A percentile compares a stretch with the other conserved stretches of the same genome.
These are phyloP conservation scores for Siniperca chuatsi DNA, from an alignment of 2,113 vertebrate species.

Conservation along the genomic window DNA sequence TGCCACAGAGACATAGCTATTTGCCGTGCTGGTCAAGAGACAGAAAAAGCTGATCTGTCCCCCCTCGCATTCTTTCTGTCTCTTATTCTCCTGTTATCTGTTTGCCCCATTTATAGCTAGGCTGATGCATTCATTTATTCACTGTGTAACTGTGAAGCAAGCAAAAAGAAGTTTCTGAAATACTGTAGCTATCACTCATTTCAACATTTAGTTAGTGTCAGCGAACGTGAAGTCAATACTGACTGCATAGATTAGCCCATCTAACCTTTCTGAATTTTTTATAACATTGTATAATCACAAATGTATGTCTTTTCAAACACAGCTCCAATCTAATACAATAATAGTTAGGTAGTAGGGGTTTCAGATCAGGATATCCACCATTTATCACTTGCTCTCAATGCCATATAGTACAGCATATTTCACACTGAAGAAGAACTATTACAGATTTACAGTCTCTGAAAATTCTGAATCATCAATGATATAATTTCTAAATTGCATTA, in stretches of 20 bases:
- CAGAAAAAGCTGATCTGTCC: conserved; percentile 10
- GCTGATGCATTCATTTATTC: conserved; percentile 49
- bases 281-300: conserved; percentile 4
- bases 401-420: not conserved
- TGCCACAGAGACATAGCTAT: conserved; percentile 54
- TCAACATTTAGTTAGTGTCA: conserved; percentile 14
- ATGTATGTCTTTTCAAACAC: conserved; percentile 16
- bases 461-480: not conserved
- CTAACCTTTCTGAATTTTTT: conserved; percentile 5
- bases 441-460: not conserved
- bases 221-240: conserved; percentile 6
- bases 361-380: not conserved
- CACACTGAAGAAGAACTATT: not conserved
- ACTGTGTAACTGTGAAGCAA: conserved; percentile 31
- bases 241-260: conserved; percentile 26
- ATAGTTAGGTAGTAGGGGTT: not conserved
- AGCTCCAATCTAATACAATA: not conserved
- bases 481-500: not conserved
- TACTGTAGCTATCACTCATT: not conserved
- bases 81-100: conserved; percentile 16
- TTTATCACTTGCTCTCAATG: not conserved
- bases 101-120: conserved; percentile 11
- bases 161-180: conserved; percentile 28
- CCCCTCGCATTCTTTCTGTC: conserved; percentile 17
- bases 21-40: conserved; percentile 52